These are phyloP conservation scores for Trilocha varians DNA, from an alignment of 2,888 invertebrate genomes.

Conservation along the genomic window DNA sequence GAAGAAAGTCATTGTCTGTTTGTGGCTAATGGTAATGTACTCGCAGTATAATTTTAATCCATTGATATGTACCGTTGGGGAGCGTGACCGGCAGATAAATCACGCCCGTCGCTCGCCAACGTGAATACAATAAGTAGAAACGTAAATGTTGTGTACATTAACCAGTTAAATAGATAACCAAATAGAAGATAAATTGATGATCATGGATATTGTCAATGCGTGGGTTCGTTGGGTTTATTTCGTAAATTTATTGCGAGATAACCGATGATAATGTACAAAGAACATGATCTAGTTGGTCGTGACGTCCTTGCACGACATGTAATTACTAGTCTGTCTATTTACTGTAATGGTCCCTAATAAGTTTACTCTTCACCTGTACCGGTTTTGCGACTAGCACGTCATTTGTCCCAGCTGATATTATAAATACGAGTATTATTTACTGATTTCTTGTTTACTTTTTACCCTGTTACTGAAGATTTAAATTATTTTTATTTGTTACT, in stretches of 20 bases:
- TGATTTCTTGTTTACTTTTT: no score
- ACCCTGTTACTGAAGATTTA: not conserved
- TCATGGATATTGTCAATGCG: not conserved
- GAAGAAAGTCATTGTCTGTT: constrained; percentile 48
- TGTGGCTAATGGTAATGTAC: constrained; percentile 18
- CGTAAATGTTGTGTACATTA: constrained; percentile 11
- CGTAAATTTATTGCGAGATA: not conserved
- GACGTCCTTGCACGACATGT: not conserved
- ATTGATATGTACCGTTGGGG: constrained; percentile 39
- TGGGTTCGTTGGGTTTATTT: not conserved
- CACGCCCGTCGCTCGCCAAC: constrained; percentile 18
- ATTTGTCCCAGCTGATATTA: no score
- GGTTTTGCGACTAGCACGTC: not conserved
- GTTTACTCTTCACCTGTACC: not conserved
- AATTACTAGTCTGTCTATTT: not conserved
- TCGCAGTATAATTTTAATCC: constrained; percentile 41
- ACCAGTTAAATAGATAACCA: not conserved
- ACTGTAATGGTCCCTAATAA: not conserved
- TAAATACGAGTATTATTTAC: no score
- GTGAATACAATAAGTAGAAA: constrained; percentile 19
- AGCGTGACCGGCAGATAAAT: constrained; percentile 43
- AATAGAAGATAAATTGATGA: not conserved
- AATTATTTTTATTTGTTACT: not conserved
- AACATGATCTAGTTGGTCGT: not conserved
- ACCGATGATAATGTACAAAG: not conserved